These are phyloP conservation scores for Yponomeuta cagnagella DNA, from an alignment of 2,888 invertebrate species.

Conservation along the genomic window DNA sequence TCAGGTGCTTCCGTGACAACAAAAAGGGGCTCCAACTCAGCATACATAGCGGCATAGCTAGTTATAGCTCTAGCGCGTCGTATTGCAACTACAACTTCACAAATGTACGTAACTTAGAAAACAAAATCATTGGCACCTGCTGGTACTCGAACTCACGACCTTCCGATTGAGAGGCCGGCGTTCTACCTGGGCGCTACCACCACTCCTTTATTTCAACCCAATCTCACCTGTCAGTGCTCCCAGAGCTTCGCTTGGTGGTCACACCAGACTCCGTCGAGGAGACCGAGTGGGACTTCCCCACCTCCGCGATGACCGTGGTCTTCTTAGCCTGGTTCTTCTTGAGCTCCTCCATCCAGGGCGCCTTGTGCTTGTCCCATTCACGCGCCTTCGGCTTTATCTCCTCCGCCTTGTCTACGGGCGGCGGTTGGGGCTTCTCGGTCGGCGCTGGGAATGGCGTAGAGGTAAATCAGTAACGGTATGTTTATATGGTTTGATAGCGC, in stretches of 20 bases:
- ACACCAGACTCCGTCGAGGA: conserved; percentile 37
- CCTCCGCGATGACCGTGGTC: conserved; percentile 57
- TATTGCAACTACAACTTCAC: no score
- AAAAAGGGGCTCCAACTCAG: no score
- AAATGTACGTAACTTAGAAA: no score
- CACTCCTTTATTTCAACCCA: no score
- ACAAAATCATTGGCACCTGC: no score
- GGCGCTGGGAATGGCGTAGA: conserved; percentile 26
- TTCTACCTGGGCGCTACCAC: no score
- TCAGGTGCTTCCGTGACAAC: no score
- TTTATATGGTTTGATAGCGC: not conserved
- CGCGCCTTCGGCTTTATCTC: conserved; percentile 79
- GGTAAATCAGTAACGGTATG: not conserved
- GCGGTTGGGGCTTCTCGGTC: conserved; percentile 27
- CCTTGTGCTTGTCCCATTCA: conserved; percentile 83
- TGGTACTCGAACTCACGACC: no score
- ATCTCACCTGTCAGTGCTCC: conserved; percentile 57
- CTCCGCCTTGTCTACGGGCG: conserved; percentile 36
- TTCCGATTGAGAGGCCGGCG: no score
- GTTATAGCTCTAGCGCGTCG: no score
- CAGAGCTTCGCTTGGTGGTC: conserved; percentile 35
- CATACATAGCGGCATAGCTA: no score
- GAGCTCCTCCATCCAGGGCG: conserved; percentile 89
- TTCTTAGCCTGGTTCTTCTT: conserved; percentile 85
- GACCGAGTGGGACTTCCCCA: conserved; percentile 43